phyloP scores from a whole-genome alignment of 2,113 vertebrate genomes.

The Semicossyphus pulcher region DNA sequence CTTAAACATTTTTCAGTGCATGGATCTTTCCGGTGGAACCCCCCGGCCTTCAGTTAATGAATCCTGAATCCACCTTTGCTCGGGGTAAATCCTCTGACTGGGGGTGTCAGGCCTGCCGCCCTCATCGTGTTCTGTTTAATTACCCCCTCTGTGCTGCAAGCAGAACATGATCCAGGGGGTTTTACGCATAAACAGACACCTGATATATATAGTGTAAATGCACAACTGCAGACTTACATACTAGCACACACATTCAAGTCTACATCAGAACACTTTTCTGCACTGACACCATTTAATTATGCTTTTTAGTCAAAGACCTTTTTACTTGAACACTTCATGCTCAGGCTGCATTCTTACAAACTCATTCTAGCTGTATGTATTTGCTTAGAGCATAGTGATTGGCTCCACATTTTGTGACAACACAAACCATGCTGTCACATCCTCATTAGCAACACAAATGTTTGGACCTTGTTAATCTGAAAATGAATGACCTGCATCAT shows the following conservation, averaged over 20 bases:
- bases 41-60: conserved; percentile 44
- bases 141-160: conserved; percentile 55
- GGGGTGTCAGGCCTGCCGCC: conserved; percentile 33
- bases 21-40: conserved; percentile 47
- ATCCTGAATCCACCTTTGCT: conserved; percentile 40
- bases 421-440: too few species aligned
- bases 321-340: too few species aligned
- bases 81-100: conserved; percentile 58
- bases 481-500: background rate
- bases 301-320: too few species aligned
- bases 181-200: conserved; percentile 36
- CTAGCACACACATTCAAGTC: background rate
- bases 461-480: background rate
- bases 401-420: background rate
- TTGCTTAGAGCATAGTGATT: background rate
- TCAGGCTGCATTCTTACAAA: too few species aligned
- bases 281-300: too few species aligned
- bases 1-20: too few species aligned
- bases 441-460: background rate
- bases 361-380: too few species aligned
- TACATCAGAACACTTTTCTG: background rate
- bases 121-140: conserved; percentile 74
- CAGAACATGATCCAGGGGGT: conserved; percentile 62
- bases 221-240: conserved; percentile 6
- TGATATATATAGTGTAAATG: conserved; percentile 42